Evolutionary conservation across 2,888 invertebrate species (phyloP), one percentile per base, ranked within the genome.

Genomic region (Aphidoletes aphidimyza): DNA sequence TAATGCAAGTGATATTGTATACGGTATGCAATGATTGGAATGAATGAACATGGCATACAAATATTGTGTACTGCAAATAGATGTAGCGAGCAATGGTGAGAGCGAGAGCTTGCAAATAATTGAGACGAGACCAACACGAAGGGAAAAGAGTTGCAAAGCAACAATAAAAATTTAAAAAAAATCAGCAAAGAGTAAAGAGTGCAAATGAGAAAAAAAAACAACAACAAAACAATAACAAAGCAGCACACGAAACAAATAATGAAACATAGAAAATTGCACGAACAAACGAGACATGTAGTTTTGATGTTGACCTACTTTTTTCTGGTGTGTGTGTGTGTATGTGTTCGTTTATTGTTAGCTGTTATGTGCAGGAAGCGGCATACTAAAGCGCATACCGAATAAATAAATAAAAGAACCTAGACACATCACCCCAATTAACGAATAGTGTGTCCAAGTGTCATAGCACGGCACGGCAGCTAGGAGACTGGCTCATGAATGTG

Each of bases 31-130:
- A 69, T 69, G 69, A n/a, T 69, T 30, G 69, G 69, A 69, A 69
- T 69, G 69, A 69, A 69, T 69, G 69, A 69, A 69, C 69, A 69
- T 69, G 69, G 69, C 69, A 69, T 30, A 69, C 34, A 69, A 30
- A 30, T n/a, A 69, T 69, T 69, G 30, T 30, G 30, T 69, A 30
- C 69, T 30, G 34, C 34, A 69, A n/a, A 69, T 69, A 69, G 69
- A 34, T 69, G 34, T 11, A 19, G 11, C 11, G 39, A 39, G 39
- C 5, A 39, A 39, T 5, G 11, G 39, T 22, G 54, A 54, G 22
- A 54, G n/a, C n/a, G n/a, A 22, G 54, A 47, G 47, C n/a, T n/a
- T n/a, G n/a, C n/a, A 42, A 42, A 42, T 42, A 42, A 42, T 42
- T n/a, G n/a, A 42, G 42, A 42, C 6, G 14, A 42, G 42, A 42